Evolutionary conservation across 1,140 invertebrate genomes (phyloP).

Genomic region (Drosophila virilis): DNA sequence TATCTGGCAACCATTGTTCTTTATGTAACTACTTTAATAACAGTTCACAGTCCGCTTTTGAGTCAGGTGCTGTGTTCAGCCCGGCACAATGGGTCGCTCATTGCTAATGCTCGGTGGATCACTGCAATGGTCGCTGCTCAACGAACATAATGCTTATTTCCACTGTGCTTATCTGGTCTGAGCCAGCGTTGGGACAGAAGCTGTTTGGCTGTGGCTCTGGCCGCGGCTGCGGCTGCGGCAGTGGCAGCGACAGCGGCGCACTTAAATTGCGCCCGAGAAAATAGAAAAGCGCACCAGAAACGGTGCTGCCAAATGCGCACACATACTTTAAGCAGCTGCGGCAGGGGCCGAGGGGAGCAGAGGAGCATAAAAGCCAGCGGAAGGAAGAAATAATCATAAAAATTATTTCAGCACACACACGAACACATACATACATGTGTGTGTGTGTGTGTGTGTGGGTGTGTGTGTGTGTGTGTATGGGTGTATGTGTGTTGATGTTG

Average conservation of each 20-base stretch:
- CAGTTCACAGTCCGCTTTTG: not conserved
- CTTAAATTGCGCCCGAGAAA: slow-evolving; percentile 64
- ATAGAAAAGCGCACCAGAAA: slow-evolving; percentile 62
- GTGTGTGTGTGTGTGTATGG: slow-evolving; percentile 36
- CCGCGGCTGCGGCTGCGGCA: slow-evolving; percentile 2
- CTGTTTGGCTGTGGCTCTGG: slow-evolving; percentile 12
- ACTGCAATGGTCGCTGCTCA: slow-evolving; percentile 47
- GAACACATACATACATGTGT: slow-evolving; percentile 30
- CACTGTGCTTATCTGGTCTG: slow-evolving; percentile 76
- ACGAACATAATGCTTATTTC: slow-evolving; percentile 71
- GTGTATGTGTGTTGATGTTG: slow-evolving; percentile 47
- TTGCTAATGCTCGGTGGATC: slow-evolving; percentile 54
- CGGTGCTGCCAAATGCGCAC: slow-evolving; percentile 47
- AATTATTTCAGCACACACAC: slow-evolving; percentile 74
- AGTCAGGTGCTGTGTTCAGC: not conserved
- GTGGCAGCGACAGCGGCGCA: slow-evolving; percentile 28
- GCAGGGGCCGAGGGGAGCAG: slow-evolving; percentile 8
- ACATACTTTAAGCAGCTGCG: slow-evolving; percentile 66
- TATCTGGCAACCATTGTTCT: not conserved
- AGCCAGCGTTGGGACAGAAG: slow-evolving; percentile 37
- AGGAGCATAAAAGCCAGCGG: slow-evolving; percentile 55
- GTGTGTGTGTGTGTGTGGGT: slow-evolving; percentile 32
- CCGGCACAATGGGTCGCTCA: slow-evolving; percentile 18
- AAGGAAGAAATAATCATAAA: slow-evolving; percentile 83
- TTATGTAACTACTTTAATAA: slow-evolving; percentile 12